Evolutionary conservation across 2,888 invertebrate species (phyloP).

Genomic region (Eumerus sabulonum): DNA sequence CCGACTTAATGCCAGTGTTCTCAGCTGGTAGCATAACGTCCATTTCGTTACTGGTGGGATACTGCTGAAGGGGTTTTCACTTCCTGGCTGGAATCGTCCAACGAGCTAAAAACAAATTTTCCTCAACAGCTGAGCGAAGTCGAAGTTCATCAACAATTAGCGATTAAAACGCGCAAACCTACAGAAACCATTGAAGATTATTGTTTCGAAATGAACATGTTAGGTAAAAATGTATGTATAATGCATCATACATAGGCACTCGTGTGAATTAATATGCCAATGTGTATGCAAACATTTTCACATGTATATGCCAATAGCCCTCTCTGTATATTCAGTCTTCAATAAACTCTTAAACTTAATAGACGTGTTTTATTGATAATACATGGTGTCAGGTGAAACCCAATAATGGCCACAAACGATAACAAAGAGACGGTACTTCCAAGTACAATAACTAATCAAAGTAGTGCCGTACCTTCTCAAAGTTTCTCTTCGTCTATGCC

Average conservation of each 20-base stretch:
- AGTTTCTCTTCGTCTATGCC: not conserved
- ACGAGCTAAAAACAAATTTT: constrained; percentile 1
- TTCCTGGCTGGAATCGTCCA: not conserved
- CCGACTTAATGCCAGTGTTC: constrained; percentile 10
- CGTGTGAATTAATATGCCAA: too few relatives aligned
- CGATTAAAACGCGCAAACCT: constrained; percentile 2
- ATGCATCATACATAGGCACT: too few relatives aligned
- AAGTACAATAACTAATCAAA: not conserved
- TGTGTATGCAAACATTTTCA: too few relatives aligned
- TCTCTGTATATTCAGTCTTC: too few relatives aligned
- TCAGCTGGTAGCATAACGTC: constrained; percentile 11
- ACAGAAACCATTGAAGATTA: constrained; percentile 4
- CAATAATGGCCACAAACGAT: not conserved
- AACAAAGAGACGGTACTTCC: not conserved
- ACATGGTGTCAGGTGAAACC: not conserved
- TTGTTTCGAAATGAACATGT: constrained; percentile 4
- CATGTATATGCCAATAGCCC: too few relatives aligned
- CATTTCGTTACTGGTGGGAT: constrained; percentile 21
- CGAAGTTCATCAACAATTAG: constrained; percentile 5
- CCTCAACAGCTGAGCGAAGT: constrained; percentile 7
- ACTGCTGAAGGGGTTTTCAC: not conserved
- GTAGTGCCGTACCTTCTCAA: not conserved
- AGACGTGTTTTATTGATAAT: too few relatives aligned
- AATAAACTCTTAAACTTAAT: too few relatives aligned
- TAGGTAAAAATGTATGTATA: too few relatives aligned